Percentiles rank a stretch among this genome's conserved stretches.
Evolutionary conservation across 2,113 vertebrate species (phyloP).

Genomic region (Hydrolagus affinis): DNA sequence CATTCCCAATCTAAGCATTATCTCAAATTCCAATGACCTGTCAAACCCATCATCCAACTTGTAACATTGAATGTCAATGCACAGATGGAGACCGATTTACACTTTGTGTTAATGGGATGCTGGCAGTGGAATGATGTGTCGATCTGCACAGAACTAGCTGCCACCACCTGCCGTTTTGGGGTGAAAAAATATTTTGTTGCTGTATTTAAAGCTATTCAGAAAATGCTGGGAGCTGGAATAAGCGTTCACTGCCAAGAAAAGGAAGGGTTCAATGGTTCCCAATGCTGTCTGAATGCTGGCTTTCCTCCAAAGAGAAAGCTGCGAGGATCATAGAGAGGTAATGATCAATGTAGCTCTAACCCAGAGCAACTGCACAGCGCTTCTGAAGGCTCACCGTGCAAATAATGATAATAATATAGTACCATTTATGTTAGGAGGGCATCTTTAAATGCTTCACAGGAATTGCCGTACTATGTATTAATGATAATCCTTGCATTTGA

Average conservation of each 20-base stretch:
- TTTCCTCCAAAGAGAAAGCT: neutral
- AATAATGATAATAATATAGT: too few species aligned
- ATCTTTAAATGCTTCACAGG: too few species aligned
- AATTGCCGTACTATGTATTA: too few species aligned
- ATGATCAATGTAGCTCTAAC: too few species aligned
- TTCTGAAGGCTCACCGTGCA: too few species aligned
- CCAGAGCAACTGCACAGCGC: too few species aligned
- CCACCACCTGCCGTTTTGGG: neutral
- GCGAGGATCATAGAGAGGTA: neutral
- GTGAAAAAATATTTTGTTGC: neutral
- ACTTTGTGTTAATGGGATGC: neutral
- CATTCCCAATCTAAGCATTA: slow-evolving; percentile 10
- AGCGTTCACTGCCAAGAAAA: neutral
- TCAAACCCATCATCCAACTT: neutral
- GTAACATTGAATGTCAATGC: neutral
- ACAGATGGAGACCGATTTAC: neutral
- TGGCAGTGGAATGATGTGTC: neutral
- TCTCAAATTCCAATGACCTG: neutral
- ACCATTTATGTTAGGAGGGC: too few species aligned
- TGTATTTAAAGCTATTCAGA: neutral
- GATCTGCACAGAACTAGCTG: neutral
- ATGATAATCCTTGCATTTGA: too few species aligned
- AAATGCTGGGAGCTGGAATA: neutral
- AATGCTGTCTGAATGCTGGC: neutral
- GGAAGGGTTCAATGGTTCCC: neutral